These are phyloP conservation scores for Dipus sagitta DNA, from an alignment of 2,797 vertebrate genomes.

Conservation along the genomic window DNA sequence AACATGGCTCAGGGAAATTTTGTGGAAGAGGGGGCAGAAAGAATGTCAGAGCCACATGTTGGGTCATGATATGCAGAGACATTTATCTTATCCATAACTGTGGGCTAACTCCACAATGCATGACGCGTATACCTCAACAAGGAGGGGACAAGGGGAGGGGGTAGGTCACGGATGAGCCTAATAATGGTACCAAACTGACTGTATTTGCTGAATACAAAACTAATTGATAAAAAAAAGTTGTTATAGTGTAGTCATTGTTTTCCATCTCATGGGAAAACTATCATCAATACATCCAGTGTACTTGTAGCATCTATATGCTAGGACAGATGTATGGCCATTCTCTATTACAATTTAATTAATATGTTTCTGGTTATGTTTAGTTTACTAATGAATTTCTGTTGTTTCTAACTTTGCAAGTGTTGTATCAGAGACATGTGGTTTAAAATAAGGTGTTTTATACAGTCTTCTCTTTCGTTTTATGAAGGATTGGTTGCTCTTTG, in stretches of 20 bases:
- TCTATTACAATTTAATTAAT: constrained; percentile 16
- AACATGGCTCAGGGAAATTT: too few relatives aligned
- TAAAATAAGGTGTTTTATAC: constrained; percentile 33
- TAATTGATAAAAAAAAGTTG: too few relatives aligned
- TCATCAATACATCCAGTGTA: background rate
- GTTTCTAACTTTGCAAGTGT: constrained; percentile 40
- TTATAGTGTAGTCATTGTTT: background rate
- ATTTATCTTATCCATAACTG: too few relatives aligned
- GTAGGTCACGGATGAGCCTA: too few relatives aligned
- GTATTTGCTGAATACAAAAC: too few relatives aligned
- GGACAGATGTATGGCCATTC: background rate
- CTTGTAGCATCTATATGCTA: background rate
- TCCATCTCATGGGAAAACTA: background rate
- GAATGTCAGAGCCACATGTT: too few relatives aligned
- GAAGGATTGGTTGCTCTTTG: background rate
- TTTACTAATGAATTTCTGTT: background rate
- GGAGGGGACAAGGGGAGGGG: too few relatives aligned
- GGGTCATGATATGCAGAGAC: too few relatives aligned
- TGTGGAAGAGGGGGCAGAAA: too few relatives aligned
- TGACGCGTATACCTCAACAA: too few relatives aligned
- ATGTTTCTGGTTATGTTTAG: background rate
- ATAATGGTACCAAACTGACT: too few relatives aligned
- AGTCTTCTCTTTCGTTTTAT: constrained; percentile 28
- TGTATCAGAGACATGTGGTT: constrained; percentile 32
- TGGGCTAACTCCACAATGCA: too few relatives aligned